Conservation (phyloP, 2,113 vertebrate species). For the Pteronura brasiliensis region DNA sequence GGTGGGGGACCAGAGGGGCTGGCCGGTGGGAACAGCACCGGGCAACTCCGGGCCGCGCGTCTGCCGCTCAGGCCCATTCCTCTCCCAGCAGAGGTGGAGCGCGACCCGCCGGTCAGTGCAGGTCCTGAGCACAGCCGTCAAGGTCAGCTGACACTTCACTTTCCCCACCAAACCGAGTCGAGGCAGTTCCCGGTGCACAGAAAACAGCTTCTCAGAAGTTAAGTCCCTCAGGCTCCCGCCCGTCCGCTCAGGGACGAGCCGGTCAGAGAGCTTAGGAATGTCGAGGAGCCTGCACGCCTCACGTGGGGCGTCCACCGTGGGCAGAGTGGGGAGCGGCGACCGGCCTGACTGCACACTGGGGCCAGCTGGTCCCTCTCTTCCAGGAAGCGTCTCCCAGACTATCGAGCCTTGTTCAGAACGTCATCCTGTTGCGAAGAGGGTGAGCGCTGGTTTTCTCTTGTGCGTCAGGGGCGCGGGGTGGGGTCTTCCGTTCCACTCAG, state of each 20-base stretch:
- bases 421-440: not conserved
- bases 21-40: too few relatives aligned
- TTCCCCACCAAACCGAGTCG: too few relatives aligned
- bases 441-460: not conserved
- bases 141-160: too few relatives aligned
- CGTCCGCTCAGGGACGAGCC: fast-evolving
- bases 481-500: not conserved
- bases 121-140: too few relatives aligned
- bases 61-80: too few relatives aligned
- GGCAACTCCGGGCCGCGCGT: too few relatives aligned
- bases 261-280: not conserved
- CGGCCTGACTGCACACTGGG: not conserved
- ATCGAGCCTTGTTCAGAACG: not conserved
- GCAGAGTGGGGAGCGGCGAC: not conserved
- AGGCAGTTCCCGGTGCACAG: too few relatives aligned
- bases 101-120: too few relatives aligned
- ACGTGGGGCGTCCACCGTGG: not conserved
- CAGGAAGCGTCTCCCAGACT: not conserved
- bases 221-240: too few relatives aligned
- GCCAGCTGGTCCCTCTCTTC: not conserved
- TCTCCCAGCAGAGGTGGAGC: too few relatives aligned
- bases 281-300: not conserved
- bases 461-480: not conserved
- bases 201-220: too few relatives aligned
- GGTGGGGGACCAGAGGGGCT: not conserved